A percentile compares a stretch with the other conserved stretches of the same genome.
phyloP scores from a whole-genome alignment of 2,888 invertebrate species.

The Lutraria lutraria region DNA sequence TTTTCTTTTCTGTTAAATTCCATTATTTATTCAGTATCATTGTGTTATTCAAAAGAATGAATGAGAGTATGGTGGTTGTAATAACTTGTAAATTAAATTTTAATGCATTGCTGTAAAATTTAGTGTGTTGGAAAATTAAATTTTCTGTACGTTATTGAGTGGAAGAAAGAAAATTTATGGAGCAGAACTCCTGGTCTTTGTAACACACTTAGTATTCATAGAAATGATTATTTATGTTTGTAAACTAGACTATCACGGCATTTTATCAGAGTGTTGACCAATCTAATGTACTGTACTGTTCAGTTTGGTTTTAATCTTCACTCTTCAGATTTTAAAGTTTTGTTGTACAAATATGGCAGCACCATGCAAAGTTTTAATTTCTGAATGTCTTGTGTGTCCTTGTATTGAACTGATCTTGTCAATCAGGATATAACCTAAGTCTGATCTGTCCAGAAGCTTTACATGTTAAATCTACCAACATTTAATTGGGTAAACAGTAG shows the following conservation, averaged over 20 bases:
- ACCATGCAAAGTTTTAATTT: background rate
- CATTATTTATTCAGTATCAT: background rate
- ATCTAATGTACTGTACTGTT: no score
- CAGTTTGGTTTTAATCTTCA: no score
- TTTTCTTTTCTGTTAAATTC: background rate
- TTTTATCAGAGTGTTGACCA: no score
- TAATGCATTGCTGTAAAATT: background rate
- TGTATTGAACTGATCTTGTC: background rate
- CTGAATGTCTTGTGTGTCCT: background rate
- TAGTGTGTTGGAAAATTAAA: background rate
- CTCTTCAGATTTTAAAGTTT: no score
- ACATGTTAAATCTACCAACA: conserved; percentile 11
- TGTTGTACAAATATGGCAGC: background rate
- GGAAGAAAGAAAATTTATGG: background rate
- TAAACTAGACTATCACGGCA: no score
- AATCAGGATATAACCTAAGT: background rate
- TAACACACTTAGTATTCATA: no score
- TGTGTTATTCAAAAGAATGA: background rate
- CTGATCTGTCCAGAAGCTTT: background rate
- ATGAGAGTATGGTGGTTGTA: background rate
- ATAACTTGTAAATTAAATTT: background rate
- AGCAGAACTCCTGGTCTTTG: no score
- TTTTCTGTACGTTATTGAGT: background rate
- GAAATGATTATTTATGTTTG: no score
- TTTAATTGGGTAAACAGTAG: conserved; percentile 13